A percentile compares a stretch with the other conserved stretches of the same genome.
Evolutionary conservation across 2,797 vertebrate genomes (phyloP).

Genomic region (Siniperca scherzeri): DNA sequence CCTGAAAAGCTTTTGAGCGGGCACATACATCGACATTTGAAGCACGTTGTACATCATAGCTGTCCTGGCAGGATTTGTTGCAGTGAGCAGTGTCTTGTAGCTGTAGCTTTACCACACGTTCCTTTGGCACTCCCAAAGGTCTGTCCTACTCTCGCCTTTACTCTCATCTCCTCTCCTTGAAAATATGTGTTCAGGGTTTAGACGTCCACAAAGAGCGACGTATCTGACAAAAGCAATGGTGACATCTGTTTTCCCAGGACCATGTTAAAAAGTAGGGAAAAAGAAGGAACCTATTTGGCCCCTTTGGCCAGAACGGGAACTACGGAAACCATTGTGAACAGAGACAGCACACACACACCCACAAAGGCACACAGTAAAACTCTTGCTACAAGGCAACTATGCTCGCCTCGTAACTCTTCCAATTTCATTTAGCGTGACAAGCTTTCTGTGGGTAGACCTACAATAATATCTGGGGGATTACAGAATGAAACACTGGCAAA

Average conservation of each 20-base stretch:
- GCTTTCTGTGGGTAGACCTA: slow-evolving; percentile 42
- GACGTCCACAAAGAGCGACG: neutral
- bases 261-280: slow-evolving; percentile 21
- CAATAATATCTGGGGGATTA: slow-evolving; percentile 46
- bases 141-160: slow-evolving; percentile 14
- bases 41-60: slow-evolving; percentile 13
- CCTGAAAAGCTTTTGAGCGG: neutral
- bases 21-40: slow-evolving; percentile 3
- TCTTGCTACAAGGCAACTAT: slow-evolving; percentile 30
- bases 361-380: slow-evolving; percentile 7
- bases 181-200: slow-evolving; percentile 28
- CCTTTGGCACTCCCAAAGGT: slow-evolving; percentile 6
- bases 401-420: slow-evolving; percentile 29
- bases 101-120: slow-evolving; percentile 12
- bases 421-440: slow-evolving; percentile 52
- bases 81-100: slow-evolving; percentile 31
- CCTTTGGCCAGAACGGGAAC: slow-evolving; percentile 13
- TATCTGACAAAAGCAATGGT: slow-evolving; percentile 35
- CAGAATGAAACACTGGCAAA: slow-evolving; percentile 49
- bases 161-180: slow-evolving; percentile 31
- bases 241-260: slow-evolving; percentile 40
- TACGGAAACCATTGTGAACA: slow-evolving; percentile 2
- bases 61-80: slow-evolving; percentile 33
- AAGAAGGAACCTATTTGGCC: neutral
- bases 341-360: slow-evolving; percentile 6